Percentiles rank a stretch among this genome's conserved stretches.
phyloP scores from a whole-genome alignment of 2,888 invertebrate genomes.

The Lithodes maja region DNA sequence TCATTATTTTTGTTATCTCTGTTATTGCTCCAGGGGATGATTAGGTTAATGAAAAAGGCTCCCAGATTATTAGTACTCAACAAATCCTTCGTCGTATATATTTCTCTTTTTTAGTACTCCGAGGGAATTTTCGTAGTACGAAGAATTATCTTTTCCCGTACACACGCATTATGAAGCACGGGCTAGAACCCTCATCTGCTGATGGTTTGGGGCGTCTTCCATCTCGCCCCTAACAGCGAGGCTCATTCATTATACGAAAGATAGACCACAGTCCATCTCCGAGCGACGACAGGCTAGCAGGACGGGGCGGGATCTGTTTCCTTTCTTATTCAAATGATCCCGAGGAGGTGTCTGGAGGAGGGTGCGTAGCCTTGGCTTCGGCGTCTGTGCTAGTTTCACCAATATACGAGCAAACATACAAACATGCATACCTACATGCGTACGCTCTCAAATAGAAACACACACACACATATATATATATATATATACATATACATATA shows the following conservation, averaged over 20 bases:
- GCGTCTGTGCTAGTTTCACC: background rate
- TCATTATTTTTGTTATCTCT: no score
- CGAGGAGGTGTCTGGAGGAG: conserved; percentile 23
- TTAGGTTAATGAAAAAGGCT: no score
- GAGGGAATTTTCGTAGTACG: background rate
- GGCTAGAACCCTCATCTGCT: background rate
- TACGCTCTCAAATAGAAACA: no score
- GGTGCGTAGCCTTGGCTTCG: conserved; percentile 37
- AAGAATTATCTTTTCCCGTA: background rate
- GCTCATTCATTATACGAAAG: conserved; percentile 63
- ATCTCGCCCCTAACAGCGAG: conserved; percentile 47
- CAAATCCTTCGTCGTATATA: no score
- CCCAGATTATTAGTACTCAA: no score
- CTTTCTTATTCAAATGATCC: conserved; percentile 67
- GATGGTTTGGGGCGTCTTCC: conserved; percentile 38
- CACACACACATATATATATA: no score
- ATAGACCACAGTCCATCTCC: conserved; percentile 67
- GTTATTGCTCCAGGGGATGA: no score
- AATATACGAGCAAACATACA: no score
- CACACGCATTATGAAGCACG: background rate
- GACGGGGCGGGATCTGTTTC: conserved; percentile 63
- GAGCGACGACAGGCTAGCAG: conserved; percentile 61
- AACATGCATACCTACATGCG: no score
- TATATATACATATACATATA: no score
- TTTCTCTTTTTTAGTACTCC: background rate